Conservation (phyloP, 2,888 invertebrate species). For the Agrochola macilenta region DNA sequence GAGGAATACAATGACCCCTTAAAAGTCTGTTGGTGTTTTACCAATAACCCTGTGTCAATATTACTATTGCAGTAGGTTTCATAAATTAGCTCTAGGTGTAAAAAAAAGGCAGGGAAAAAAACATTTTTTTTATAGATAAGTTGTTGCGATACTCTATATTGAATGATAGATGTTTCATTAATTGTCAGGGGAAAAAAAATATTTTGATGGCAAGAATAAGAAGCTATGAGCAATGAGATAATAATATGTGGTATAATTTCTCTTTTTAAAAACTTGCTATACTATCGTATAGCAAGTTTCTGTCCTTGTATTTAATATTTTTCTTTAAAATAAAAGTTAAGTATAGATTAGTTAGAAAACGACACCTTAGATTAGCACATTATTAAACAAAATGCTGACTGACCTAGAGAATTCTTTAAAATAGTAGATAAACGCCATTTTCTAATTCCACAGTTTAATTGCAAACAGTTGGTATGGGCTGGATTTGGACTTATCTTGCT, state of each 20-base stretch:
- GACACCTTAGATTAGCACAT: not conserved
- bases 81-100: not conserved
- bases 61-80: not conserved
- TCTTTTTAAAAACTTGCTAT: not conserved
- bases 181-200: not conserved
- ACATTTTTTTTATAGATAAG: not conserved
- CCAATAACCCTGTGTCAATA: too few relatives aligned
- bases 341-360: not conserved
- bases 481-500: not conserved
- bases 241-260: not conserved
- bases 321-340: not conserved
- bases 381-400: not conserved
- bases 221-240: not conserved
- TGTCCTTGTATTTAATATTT: not conserved
- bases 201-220: not conserved
- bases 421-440: slow-evolving; percentile 1
- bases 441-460: not conserved
- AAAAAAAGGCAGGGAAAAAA: not conserved
- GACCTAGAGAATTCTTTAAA: not conserved
- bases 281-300: not conserved
- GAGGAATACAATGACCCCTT: too few relatives aligned
- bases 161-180: not conserved
- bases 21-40: too few relatives aligned
- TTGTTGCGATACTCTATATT: not conserved
- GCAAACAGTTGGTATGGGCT: not conserved